A percentile compares a stretch with the other conserved stretches of the same genome.
These are phyloP conservation scores for Lethocerus indicus DNA, from an alignment of 1,140 invertebrate species.

Conservation along the genomic window DNA sequence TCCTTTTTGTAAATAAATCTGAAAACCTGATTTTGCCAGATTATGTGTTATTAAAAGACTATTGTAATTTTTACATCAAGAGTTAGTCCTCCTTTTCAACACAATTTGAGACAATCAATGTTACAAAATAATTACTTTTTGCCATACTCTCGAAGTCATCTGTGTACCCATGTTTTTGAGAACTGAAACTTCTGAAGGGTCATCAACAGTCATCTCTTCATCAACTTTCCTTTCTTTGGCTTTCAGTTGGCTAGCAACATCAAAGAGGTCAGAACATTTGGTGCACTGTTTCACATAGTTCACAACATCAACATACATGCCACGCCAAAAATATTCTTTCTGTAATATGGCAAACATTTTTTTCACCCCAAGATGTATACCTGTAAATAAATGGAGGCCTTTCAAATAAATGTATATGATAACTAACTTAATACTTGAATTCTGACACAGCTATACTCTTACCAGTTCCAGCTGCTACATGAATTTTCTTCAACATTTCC, in stretches of 20 bases:
- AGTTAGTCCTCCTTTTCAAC: no score
- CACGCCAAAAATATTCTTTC: slow-evolving; percentile 21
- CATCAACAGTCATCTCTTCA: slow-evolving; percentile 7
- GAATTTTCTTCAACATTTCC: slow-evolving; percentile 17
- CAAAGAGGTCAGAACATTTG: slow-evolving; percentile 19
- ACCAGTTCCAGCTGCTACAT: slow-evolving; percentile 19
- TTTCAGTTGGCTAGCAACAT: background rate
- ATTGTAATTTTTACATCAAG: no score
- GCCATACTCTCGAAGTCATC: no score
- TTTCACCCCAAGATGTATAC: slow-evolving; percentile 22
- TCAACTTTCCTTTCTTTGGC: background rate
- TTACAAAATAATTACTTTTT: no score
- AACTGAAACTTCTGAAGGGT: no score
- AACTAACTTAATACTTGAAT: background rate
- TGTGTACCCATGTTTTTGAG: no score
- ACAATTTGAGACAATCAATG: no score
- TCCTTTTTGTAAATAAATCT: no score
- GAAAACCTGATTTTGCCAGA: no score
- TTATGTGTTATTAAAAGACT: no score
- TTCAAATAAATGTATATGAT: background rate
- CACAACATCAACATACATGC: slow-evolving; percentile 21
- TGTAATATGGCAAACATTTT: slow-evolving; percentile 22
- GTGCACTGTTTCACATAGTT: slow-evolving; percentile 20
- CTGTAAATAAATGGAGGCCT: slow-evolving; percentile 12
- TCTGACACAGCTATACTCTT: slow-evolving; percentile 8